phyloP scores from a whole-genome alignment of 2,113 vertebrate genomes.

The Felis chaus region DNA sequence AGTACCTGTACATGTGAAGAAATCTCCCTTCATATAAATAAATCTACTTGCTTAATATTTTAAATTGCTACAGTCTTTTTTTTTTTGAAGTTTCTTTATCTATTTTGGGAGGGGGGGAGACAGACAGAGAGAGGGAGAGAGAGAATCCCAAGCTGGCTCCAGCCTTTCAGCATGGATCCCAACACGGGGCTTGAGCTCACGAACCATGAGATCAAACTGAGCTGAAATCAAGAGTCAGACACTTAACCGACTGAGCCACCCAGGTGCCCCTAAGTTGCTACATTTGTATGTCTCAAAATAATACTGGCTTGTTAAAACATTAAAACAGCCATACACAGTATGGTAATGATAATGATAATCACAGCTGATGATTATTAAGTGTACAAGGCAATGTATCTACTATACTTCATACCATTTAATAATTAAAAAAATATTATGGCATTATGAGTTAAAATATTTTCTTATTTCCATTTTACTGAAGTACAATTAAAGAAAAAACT shows the following conservation, averaged over 20 bases:
- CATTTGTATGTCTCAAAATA: background rate
- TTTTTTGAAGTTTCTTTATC: too few relatives aligned
- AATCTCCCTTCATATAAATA: background rate
- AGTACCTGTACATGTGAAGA: background rate
- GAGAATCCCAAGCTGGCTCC: too few relatives aligned
- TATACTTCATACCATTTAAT: background rate
- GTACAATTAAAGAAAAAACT: background rate
- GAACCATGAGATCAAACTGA: too few relatives aligned
- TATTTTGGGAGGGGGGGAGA: too few relatives aligned
- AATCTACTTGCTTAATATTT: background rate
- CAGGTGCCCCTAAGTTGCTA: background rate
- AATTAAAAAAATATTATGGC: background rate
- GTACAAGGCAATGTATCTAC: background rate
- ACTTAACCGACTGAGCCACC: too few relatives aligned
- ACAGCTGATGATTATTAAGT: background rate
- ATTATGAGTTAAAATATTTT: background rate
- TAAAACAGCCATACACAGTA: background rate
- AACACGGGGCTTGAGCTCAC: too few relatives aligned
- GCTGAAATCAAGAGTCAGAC: too few relatives aligned
- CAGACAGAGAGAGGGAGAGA: too few relatives aligned
- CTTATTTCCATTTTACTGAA: background rate
- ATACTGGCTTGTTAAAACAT: background rate
- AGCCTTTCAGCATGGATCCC: too few relatives aligned
- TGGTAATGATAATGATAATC: background rate
- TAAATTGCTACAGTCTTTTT: background rate